These are phyloP conservation scores for Zaprionus taronus DNA, from an alignment of 1,140 invertebrate species.

Conservation along the genomic window DNA sequence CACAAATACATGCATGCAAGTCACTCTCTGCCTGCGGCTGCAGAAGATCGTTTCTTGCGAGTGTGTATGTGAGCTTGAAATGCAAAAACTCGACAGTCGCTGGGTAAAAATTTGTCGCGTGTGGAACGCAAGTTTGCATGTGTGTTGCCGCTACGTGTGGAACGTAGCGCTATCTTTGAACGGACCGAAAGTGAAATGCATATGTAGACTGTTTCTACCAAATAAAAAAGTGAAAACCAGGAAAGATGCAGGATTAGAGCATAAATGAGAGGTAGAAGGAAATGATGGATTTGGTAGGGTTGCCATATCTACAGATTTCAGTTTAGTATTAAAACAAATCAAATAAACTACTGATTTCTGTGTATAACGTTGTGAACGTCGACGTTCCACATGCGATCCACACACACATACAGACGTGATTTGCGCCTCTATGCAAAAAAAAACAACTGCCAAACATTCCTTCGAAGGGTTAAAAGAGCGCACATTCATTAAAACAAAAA, in stretches of 20 bases:
- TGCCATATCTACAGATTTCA: too few species aligned
- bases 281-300: not conserved
- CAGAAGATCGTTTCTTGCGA: conserved; percentile 60
- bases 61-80: conserved; percentile 41
- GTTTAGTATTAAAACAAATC: too few species aligned
- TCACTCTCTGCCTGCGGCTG: conserved; percentile 39
- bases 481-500: conserved; percentile 29
- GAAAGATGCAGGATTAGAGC: conserved; percentile 49
- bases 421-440: conserved; percentile 53
- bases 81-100: conserved; percentile 49
- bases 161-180: conserved; percentile 43
- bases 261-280: not conserved
- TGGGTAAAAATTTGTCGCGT: conserved; percentile 56
- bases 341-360: too few species aligned
- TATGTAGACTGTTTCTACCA: conserved; percentile 1
- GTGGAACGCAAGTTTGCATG: conserved; percentile 59
- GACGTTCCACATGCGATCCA: conserved; percentile 80
- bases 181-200: conserved; percentile 15
- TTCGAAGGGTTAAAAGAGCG: conserved; percentile 77
- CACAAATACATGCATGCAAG: not conserved
- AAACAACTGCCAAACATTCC: conserved; percentile 66
- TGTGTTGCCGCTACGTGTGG: conserved; percentile 19
- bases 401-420: conserved; percentile 33
- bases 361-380: conserved; percentile 23
- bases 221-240: conserved; percentile 67